phyloP scores from a whole-genome alignment of 1,140 invertebrate species.

The Parapsyche elsis region DNA sequence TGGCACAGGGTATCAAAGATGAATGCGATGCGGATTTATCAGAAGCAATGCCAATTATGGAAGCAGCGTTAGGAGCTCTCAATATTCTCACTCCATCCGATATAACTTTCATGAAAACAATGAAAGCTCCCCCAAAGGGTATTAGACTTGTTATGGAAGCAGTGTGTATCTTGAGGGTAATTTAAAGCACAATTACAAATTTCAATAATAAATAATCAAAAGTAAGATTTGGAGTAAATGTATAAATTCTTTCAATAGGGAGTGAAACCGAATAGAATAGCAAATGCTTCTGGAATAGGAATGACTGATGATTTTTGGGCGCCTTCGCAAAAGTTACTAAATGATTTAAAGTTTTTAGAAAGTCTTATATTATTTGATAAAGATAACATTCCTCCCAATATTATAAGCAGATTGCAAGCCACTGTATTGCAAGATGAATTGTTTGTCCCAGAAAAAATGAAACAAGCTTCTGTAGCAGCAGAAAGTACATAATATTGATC shows the following conservation, averaged over 20 bases:
- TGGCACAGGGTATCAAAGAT: slow-evolving; percentile 90
- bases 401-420: slow-evolving; percentile 88
- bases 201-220: slow-evolving; percentile 27
- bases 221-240: background rate
- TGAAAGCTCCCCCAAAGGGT: slow-evolving; percentile 96
- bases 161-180: slow-evolving; percentile 92
- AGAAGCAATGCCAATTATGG: slow-evolving; percentile 92
- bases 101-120: slow-evolving; percentile 95
- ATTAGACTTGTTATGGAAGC: slow-evolving; percentile 97
- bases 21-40: slow-evolving; percentile 95
- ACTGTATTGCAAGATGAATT: slow-evolving; percentile 84
- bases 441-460: slow-evolving; percentile 94
- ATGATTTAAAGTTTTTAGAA: slow-evolving; percentile 91
- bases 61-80: slow-evolving; percentile 88
- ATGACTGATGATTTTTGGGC: slow-evolving; percentile 93
- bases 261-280: slow-evolving; percentile 85
- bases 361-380: slow-evolving; percentile 89
- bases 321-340: slow-evolving; percentile 88
- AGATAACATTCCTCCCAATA: slow-evolving; percentile 85
- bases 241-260: slow-evolving; percentile 65
- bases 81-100: slow-evolving; percentile 92
- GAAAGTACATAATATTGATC: slow-evolving; percentile 68
- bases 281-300: slow-evolving; percentile 81
- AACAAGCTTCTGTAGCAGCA: slow-evolving; percentile 79
- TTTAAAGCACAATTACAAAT: slow-evolving; percentile 20